These are phyloP conservation scores for Ceratina australensis DNA, from an alignment of 1,140 invertebrate species.

Conservation along the genomic window DNA sequence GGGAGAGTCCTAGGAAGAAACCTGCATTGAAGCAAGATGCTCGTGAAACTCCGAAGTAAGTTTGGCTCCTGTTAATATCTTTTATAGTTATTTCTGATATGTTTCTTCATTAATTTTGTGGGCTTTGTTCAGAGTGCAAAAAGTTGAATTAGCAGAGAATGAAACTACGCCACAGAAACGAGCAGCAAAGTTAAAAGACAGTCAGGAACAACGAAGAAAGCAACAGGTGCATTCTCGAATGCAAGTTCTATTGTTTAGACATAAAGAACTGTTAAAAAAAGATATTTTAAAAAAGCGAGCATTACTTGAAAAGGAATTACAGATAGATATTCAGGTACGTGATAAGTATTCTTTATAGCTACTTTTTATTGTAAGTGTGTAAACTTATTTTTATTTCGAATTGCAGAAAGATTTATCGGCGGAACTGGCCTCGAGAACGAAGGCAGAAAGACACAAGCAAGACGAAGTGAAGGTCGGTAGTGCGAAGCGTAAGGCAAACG, in stretches of 20 bases:
- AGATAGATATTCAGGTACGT: conserved; percentile 91
- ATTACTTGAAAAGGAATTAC: conserved; percentile 93
- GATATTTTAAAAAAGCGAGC: conserved; percentile 95
- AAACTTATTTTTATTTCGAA: conserved; percentile 18
- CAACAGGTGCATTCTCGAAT: conserved; percentile 81
- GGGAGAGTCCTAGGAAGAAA: conserved; percentile 81
- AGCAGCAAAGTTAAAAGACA: conserved; percentile 75
- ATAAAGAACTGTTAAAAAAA: conserved; percentile 95
- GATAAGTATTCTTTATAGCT: background rate
- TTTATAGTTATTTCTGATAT: background rate
- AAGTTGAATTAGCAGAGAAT: conserved; percentile 64
- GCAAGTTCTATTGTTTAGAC: conserved; percentile 86
- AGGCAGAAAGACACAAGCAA: conserved; percentile 85
- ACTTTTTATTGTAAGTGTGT: background rate
- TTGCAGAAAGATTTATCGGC: conserved; percentile 86
- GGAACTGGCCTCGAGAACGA: conserved; percentile 84
- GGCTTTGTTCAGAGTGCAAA: conserved; percentile 60
- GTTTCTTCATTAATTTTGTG: background rate
- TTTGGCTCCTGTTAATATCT: background rate
- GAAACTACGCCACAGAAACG: conserved; percentile 72
- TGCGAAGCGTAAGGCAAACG: conserved; percentile 81
- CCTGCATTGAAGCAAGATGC: conserved; percentile 70
- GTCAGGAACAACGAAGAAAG: conserved; percentile 79
- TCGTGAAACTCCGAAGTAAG: conserved; percentile 71
- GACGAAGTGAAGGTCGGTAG: conserved; percentile 84